A percentile compares a stretch with the other conserved stretches of the same genome.
Evolutionary conservation across 2,888 invertebrate species (phyloP).

Genomic region (Dicyrtomina minuta): DNA sequence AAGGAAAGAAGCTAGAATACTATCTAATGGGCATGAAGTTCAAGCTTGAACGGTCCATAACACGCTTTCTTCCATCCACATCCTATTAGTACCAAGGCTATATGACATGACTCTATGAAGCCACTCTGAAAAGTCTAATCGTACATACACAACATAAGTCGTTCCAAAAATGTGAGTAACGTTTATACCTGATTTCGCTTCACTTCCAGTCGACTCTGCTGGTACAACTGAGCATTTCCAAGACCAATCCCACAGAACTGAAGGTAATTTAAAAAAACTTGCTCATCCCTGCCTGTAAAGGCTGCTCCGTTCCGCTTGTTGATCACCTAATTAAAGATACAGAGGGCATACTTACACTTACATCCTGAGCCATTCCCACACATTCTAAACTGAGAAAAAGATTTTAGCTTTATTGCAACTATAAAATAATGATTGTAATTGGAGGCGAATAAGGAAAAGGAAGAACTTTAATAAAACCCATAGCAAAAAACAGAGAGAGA

Average conservation of each 20-base stretch:
- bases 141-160: too few species aligned
- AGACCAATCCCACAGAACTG: constrained; percentile 96
- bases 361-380: constrained; percentile 37
- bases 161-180: too few species aligned
- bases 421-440: neutral
- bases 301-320: constrained; percentile 83
- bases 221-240: constrained; percentile 92
- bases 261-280: constrained; percentile 86
- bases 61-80: too few species aligned
- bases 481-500: neutral
- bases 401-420: neutral
- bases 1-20: neutral
- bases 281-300: constrained; percentile 83
- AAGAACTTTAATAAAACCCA: neutral
- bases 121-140: too few species aligned
- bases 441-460: neutral
- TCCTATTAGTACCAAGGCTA: too few species aligned
- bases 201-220: constrained; percentile 90
- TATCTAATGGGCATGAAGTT: neutral
- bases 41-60: too few species aligned
- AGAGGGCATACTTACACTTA: too few species aligned
- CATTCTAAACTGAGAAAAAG: constrained; percentile 35
- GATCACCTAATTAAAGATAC: constrained; percentile 71
- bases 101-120: too few species aligned
- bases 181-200: constrained; percentile 79